These are phyloP conservation scores for Liolophura sinensis DNA, from an alignment of 1,140 invertebrate species.

Conservation along the genomic window DNA sequence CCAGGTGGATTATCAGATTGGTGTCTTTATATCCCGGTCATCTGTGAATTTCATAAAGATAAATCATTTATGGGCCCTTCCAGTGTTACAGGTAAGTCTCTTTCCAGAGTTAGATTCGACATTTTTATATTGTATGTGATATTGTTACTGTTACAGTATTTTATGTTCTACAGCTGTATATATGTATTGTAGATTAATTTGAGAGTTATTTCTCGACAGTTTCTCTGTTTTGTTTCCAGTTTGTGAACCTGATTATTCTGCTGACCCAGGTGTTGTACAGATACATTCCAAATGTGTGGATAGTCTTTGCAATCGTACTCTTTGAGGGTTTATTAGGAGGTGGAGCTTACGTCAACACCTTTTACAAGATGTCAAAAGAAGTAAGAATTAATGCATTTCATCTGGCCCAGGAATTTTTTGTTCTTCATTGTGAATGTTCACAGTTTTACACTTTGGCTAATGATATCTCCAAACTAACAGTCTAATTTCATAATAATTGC, in stretches of 20 bases:
- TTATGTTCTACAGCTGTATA: neutral
- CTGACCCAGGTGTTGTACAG: conserved; percentile 69
- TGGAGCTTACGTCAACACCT: conserved; percentile 85
- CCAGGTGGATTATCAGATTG: conserved; percentile 82
- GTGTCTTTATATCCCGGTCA: conserved; percentile 86
- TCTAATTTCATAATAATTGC: too few species aligned
- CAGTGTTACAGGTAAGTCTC: conserved; percentile 72
- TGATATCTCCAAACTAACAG: too few species aligned
- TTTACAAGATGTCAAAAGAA: conserved; percentile 75
- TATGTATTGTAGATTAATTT: neutral
- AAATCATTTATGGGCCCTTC: conserved; percentile 74
- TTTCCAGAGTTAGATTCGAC: neutral
- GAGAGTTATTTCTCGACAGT: neutral
- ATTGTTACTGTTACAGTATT: neutral
- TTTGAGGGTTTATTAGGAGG: conserved; percentile 85
- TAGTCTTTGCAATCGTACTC: conserved; percentile 72
- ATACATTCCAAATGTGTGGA: conserved; percentile 75
- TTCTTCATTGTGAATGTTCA: too few species aligned
- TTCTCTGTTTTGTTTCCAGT: conserved; percentile 58
- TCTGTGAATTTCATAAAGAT: conserved; percentile 77
- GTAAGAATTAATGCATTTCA: conserved; percentile 56
- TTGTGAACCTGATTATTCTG: conserved; percentile 71
- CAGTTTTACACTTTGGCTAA: too few species aligned
- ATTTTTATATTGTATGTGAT: neutral
- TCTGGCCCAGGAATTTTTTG: neutral